Evolutionary conservation across 2,113 vertebrate genomes (phyloP).

Genomic region (Lepus timidus): DNA sequence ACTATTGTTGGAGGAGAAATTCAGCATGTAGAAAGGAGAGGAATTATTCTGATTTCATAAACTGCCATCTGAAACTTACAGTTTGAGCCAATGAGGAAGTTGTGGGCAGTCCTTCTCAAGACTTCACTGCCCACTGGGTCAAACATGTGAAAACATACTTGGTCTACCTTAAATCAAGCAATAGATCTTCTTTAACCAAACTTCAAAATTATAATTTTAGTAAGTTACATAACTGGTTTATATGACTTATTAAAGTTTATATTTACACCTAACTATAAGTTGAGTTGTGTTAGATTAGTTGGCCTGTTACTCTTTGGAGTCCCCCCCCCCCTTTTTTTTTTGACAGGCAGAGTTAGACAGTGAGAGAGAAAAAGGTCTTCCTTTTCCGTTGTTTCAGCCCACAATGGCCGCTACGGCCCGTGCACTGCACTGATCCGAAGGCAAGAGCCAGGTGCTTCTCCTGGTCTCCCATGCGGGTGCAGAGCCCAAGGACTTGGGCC

Average conservation of each 20-base stretch:
- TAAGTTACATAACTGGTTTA: neutral
- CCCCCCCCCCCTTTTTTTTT: neutral
- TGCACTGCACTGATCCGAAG: no score
- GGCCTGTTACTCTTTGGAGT: neutral
- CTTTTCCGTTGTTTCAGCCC: no score
- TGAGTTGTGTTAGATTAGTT: neutral
- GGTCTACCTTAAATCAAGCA: neutral
- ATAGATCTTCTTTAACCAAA: neutral
- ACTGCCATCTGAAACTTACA: neutral
- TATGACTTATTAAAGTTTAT: neutral
- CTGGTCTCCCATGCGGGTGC: no score
- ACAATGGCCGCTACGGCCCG: no score
- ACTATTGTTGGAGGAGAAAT: neutral
- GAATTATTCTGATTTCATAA: neutral
- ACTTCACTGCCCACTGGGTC: neutral
- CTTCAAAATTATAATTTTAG: conserved; percentile 29
- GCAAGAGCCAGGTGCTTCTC: no score
- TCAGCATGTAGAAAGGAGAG: neutral
- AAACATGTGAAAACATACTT: neutral
- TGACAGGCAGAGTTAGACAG: no score
- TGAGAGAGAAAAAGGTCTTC: no score
- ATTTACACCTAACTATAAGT: conserved; percentile 9
- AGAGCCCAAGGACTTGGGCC: no score
- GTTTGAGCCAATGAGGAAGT: neutral
- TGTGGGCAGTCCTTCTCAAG: neutral